These are phyloP conservation scores for Danio choprae DNA, from an alignment of 2,797 vertebrate species.

Conservation along the genomic window DNA sequence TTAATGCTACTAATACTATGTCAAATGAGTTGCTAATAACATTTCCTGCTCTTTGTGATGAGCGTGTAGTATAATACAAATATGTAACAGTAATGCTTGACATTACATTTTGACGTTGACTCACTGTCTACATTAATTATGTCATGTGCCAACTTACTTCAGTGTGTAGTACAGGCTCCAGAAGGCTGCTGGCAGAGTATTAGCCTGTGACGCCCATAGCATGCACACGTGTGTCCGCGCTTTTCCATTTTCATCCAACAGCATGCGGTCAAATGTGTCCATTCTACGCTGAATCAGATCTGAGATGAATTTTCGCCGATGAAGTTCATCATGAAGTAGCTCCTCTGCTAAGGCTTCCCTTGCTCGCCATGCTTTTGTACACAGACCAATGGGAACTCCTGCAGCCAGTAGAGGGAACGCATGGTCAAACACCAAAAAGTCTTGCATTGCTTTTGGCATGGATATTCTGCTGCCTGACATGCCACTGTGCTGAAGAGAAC, in stretches of 20 bases:
- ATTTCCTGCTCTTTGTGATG: neutral
- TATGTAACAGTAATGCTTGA: neutral
- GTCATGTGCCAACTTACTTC: constrained; percentile 53
- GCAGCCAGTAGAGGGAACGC: constrained; percentile 63
- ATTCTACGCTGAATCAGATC: constrained; percentile 67
- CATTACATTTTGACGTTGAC: neutral
- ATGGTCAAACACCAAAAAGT: constrained; percentile 65
- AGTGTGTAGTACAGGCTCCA: constrained; percentile 70
- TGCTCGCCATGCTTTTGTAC: constrained; percentile 54
- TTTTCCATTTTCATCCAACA: constrained; percentile 63
- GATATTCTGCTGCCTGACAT: neutral
- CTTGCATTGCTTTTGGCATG: constrained; percentile 51
- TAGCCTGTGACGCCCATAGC: constrained; percentile 71
- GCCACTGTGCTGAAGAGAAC: neutral
- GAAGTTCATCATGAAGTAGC: constrained; percentile 57
- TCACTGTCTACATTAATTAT: neutral
- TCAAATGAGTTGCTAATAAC: no score
- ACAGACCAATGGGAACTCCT: constrained; percentile 63
- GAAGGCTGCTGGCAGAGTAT: constrained; percentile 68
- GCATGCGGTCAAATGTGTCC: constrained; percentile 60
- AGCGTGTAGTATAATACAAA: no score
- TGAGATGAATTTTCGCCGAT: constrained; percentile 58
- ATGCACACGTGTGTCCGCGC: constrained; percentile 65
- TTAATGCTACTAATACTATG: no score
- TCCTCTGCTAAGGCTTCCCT: constrained; percentile 60